phyloP scores from a whole-genome alignment of 2,797 vertebrate genomes.

The Coilia nasus region DNA sequence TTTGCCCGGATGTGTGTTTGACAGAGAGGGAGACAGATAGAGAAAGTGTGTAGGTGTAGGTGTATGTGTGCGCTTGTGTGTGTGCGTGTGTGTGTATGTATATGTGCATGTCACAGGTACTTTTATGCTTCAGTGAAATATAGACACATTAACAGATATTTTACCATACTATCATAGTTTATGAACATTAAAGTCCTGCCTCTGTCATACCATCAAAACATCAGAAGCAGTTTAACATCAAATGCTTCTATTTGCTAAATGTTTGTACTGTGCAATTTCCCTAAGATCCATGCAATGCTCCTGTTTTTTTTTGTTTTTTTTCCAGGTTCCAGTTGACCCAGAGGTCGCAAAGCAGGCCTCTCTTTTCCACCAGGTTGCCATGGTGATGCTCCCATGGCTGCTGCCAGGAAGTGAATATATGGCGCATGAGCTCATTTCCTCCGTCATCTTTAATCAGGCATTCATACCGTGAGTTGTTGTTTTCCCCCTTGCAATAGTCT shows the following conservation, averaged over 20 bases:
- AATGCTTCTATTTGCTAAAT: background rate
- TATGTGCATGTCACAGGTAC: no score
- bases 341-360: conserved; percentile 74
- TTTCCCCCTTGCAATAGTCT: background rate
- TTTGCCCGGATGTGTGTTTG: no score
- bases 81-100: no score
- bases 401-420: conserved; percentile 92
- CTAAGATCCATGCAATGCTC: background rate
- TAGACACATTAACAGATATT: background rate
- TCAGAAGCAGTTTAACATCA: background rate
- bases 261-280: background rate
- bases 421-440: conserved; percentile 82
- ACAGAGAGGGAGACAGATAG: no score
- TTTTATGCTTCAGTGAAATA: no score
- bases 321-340: conserved; percentile 75
- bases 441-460: conserved; percentile 84
- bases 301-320: background rate
- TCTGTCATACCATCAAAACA: background rate
- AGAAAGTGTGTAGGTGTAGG: no score
- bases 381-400: conserved; percentile 85
- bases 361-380: conserved; percentile 84
- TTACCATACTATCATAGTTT: background rate
- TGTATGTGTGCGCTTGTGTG: no score
- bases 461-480: conserved; percentile 86
- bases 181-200: background rate